Conservation (phyloP, 2,888 invertebrate species). For the Meganola albula region DNA sequence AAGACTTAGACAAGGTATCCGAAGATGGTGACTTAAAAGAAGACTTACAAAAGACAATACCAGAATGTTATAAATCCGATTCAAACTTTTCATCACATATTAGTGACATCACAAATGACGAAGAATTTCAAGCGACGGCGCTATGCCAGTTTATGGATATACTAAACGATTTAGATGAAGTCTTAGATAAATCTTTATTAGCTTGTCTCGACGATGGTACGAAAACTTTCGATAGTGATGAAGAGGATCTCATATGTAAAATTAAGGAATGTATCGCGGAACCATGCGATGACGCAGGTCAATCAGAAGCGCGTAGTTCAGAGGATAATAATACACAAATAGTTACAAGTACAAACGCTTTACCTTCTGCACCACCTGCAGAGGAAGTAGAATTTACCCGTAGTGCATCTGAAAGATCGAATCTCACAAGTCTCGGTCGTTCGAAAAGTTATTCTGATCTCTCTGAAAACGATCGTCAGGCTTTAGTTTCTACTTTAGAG, state of each 20-base stretch:
- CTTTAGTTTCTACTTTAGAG: slow-evolving; percentile 45
- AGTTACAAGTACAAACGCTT: slow-evolving; percentile 39
- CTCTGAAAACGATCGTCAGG: slow-evolving; percentile 44
- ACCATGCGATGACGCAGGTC: slow-evolving; percentile 36
- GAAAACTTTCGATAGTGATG: slow-evolving; percentile 58
- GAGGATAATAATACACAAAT: slow-evolving; percentile 64
- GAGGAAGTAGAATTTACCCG: slow-evolving; percentile 39
- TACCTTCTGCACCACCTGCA: slow-evolving; percentile 35
- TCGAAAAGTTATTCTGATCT: slow-evolving; percentile 67
- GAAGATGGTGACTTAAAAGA: slow-evolving; percentile 65
- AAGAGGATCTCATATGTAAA: slow-evolving; percentile 70
- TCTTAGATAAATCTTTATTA: slow-evolving; percentile 73
- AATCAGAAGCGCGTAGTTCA: slow-evolving; percentile 50
- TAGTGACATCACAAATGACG: slow-evolving; percentile 63
- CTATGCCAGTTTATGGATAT: slow-evolving; percentile 75
- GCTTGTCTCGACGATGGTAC: slow-evolving; percentile 62
- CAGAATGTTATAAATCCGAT: slow-evolving; percentile 68
- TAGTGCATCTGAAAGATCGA: slow-evolving; percentile 36
- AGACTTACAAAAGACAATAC: slow-evolving; percentile 66
- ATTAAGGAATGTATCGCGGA: slow-evolving; percentile 58
- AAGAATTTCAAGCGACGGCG: slow-evolving; percentile 69
- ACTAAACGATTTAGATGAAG: slow-evolving; percentile 77
- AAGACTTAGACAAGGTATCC: slow-evolving; percentile 52
- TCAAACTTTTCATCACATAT: slow-evolving; percentile 64
- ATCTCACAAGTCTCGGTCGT: slow-evolving; percentile 41